Evolutionary conservation across 2,113 vertebrate species (phyloP), one percentile per base, ranked within the genome.

Genomic region (Accipiter cooperii): DNA sequence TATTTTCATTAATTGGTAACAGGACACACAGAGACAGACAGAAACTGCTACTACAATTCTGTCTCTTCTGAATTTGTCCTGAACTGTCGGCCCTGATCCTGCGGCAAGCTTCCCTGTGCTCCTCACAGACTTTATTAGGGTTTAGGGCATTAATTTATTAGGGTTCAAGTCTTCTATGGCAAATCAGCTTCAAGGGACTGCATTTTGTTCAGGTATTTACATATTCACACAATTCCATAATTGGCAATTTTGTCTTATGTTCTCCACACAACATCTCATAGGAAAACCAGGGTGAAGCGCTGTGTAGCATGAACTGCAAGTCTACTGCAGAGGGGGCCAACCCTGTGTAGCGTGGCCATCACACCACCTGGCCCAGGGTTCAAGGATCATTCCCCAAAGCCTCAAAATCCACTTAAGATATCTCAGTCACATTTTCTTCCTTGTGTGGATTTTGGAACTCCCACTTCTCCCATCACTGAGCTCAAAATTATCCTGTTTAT

Each of bases 331-430:
- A 85, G 34, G 10, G 6, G 17, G 44, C 12, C 55, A 42, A 12
- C 31, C 18, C 13, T 46, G 66, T 0, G 1, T 44, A 57, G 33
- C 1, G 0, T 16, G 25, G 44, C 20, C 16, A 15, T 60, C 64
- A 49, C 13, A 26, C 8, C 26, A 77, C 11, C 44, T 42, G 15
- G 6, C 42, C 65, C 55, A 15, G 54, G 12, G 52, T 64, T 69
- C 73, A 69, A 36, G 12, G 29, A 58, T 63, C 36, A 40, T 57
- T 79, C 25, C 89, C 17, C 33, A 52, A 47, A 57, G 19, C n/a
- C 36, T 80, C 42, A 87, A 84, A 80, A 64, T 14, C 22, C 33
- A 55, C 4, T 44, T 44, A 57, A 18, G 38, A 52, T 75, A 49
- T 90, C 33, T 76, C 28, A 69, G 47, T 46, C 34, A 36, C 42